Evolutionary conservation across 2,113 vertebrate species (phyloP).

Genomic region (Atrichornis clamosus): DNA sequence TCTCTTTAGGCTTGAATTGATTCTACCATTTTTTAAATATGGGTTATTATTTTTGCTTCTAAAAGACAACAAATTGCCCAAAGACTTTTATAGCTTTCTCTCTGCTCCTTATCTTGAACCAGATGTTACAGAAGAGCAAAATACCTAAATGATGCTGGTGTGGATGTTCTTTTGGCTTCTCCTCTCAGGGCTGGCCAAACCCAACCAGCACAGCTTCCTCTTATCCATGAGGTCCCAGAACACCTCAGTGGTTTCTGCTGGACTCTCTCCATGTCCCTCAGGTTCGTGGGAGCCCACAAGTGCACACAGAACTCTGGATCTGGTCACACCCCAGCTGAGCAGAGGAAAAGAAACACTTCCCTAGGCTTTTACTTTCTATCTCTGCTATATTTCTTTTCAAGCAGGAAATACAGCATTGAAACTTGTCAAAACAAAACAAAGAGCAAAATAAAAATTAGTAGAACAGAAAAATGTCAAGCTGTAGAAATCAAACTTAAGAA

Average conservation of each 20-base stretch:
- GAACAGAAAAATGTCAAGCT: not conserved
- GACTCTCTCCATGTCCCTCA: too few species aligned
- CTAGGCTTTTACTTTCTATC: not conserved
- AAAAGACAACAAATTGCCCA: not conserved
- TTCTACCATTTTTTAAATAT: not conserved
- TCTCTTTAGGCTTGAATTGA: not conserved
- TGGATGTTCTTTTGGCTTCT: not conserved
- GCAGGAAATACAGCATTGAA: not conserved
- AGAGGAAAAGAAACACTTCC: too few species aligned
- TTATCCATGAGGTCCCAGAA: too few species aligned
- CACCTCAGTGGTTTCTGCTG: too few species aligned
- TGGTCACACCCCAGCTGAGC: too few species aligned
- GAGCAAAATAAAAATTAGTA: not conserved
- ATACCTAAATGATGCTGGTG: not conserved
- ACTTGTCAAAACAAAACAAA: not conserved
- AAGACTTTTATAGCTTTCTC: not conserved
- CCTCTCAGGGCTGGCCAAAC: not conserved
- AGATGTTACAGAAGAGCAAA: not conserved
- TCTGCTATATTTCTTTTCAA: not conserved
- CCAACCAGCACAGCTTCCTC: too few species aligned
- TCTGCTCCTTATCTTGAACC: not conserved
- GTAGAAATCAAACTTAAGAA: slow-evolving; percentile 28
- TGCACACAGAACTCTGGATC: too few species aligned
- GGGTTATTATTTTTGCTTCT: not conserved
- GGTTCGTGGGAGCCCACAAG: too few species aligned